Conservation (phyloP, 2,888 invertebrate genomes). For the Conistra vaccinii region DNA sequence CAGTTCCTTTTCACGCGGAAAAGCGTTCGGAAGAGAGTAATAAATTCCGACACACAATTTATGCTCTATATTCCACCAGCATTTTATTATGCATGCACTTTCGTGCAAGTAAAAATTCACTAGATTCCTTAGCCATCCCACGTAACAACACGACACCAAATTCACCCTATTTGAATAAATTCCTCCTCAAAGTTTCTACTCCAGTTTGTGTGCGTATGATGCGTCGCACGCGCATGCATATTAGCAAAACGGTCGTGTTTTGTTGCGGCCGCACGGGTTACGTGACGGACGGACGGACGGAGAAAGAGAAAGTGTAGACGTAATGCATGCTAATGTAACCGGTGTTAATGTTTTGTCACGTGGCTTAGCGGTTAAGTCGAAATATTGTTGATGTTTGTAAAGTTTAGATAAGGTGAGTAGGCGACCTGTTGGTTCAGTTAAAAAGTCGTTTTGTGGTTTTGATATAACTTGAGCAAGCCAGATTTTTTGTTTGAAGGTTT, state of each 20-base stretch:
- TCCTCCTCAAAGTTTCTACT: constrained; percentile 60
- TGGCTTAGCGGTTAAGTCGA: constrained; percentile 26
- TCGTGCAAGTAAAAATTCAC: constrained; percentile 42
- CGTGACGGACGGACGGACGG: constrained; percentile 52
- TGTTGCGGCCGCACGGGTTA: constrained; percentile 53
- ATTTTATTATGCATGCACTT: constrained; percentile 43
- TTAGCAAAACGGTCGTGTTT: constrained; percentile 60
- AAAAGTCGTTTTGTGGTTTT: background rate
- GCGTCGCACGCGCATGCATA: constrained; percentile 47
- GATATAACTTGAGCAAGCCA: no score
- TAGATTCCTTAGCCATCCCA: constrained; percentile 26
- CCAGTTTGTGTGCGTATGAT: constrained; percentile 46
- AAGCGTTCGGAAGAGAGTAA: constrained; percentile 1
- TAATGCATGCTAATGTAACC: constrained; percentile 65
- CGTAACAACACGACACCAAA: constrained; percentile 37
- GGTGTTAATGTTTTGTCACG: constrained; percentile 60
- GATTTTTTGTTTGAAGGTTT: background rate
- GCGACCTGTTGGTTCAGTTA: background rate
- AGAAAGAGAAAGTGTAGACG: constrained; percentile 64
- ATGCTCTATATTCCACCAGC: constrained; percentile 30
- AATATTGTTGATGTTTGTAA: constrained; percentile 31
- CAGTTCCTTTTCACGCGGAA: constrained; percentile 18
- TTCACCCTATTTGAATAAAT: constrained; percentile 60
- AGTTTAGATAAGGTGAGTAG: background rate
- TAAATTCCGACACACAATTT: constrained; percentile 30